These are phyloP conservation scores for Potamilus streckersoni DNA, from an alignment of 1,140 invertebrate species.

Conservation along the genomic window DNA sequence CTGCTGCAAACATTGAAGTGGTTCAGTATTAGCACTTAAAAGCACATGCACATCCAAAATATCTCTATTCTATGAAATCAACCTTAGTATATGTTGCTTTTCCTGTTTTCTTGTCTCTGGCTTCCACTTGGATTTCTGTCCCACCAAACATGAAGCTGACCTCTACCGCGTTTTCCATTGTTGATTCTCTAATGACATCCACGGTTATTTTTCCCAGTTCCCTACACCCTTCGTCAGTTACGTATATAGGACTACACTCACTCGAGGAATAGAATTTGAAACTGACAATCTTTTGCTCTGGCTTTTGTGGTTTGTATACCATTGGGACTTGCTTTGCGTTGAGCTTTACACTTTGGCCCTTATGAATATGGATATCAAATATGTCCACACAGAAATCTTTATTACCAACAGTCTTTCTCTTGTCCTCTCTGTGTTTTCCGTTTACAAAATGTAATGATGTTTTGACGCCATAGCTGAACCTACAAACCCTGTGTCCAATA, in stretches of 20 bases:
- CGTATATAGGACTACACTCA: constrained; percentile 6
- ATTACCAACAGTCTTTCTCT: constrained; percentile 10
- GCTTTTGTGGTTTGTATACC: constrained; percentile 11
- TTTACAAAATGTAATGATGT: constrained; percentile 15
- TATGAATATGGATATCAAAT: constrained; percentile 11
- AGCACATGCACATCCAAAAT: no score
- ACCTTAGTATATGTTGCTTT: constrained; percentile 15
- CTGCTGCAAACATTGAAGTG: no score
- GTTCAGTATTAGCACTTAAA: no score
- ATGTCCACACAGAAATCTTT: constrained; percentile 18
- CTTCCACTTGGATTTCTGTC: constrained; percentile 17
- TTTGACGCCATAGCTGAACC: constrained; percentile 21
- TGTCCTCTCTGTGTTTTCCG: constrained; percentile 10
- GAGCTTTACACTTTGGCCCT: constrained; percentile 13
- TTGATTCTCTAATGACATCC: constrained; percentile 1
- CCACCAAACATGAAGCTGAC: constrained; percentile 25
- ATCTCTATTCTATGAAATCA: constrained; percentile 17
- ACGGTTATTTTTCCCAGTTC: constrained; percentile 18
- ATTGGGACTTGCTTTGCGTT: constrained; percentile 8
- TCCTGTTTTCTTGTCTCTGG: constrained; percentile 12
- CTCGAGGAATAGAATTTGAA: constrained; percentile 19
- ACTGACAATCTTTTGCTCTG: constrained; percentile 9
- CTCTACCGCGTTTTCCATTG: not conserved
- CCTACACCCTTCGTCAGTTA: constrained; percentile 15
- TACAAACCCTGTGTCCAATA: constrained; percentile 18